Evolutionary conservation across 2,797 vertebrate genomes (phyloP), one percentile per base, ranked within the genome.

Genomic region (Rhinoraja longicauda): DNA sequence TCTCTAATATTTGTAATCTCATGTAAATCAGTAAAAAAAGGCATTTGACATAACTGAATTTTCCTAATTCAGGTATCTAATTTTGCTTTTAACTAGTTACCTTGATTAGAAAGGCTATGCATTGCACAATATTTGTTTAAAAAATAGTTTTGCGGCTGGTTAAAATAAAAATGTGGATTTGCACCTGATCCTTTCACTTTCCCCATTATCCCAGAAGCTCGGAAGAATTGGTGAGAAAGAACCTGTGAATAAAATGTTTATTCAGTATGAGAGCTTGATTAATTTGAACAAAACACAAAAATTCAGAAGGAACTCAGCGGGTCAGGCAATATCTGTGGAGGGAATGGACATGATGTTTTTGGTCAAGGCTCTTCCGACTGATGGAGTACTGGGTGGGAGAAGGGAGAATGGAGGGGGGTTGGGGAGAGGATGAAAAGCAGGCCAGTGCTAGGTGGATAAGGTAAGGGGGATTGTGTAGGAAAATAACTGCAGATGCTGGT

Each of bases 181-280:
- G 19, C 19, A 21, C 39, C 17, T 45, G 78, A 21, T 8, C 78
- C 39, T 79, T 36, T 21, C 78, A 12, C 19, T 45, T 53, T 24
- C 45, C 19, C 36, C 39, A 21, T 21, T 39, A 84, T 59, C 53
- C 59, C 26, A 59, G 9, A 57, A 84, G 21, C 70, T 24, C 21
- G 70, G 21, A 72, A 72, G 70, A 72, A 72, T 72, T 1, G 70
- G 72, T 24, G 24, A 72, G 70, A 21, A 72, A 72, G 21, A 72
- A 67, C 8, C 59, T 62, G 64, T 88, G n/a, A 88, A 88, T 36
- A 64, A 84, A 67, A 88, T 88, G 62, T 88, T 88, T 64, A 57
- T 88, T 57, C 21, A 39, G 57, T 53, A 26, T 45, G 59, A 29
- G 13, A 84, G 36, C 17, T 21, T 45, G 0, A 73, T 73, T 24